Base-by-base conservation (phyloP, 1,140 invertebrate species). In the Formica selysi region DNA sequence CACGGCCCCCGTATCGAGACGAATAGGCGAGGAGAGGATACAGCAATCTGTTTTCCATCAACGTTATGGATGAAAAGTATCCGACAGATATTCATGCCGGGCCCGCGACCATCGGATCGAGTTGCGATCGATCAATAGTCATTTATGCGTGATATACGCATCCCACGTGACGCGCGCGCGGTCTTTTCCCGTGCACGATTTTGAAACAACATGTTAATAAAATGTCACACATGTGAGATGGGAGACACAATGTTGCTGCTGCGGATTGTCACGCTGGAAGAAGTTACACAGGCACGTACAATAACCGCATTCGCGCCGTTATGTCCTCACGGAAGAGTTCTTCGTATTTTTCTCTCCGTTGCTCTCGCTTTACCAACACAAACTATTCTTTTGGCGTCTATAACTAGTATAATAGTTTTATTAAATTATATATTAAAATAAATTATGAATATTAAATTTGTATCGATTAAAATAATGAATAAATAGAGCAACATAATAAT, bases 121-220 rank as follows among this genome's bases (percentile, higher is more conserved):
- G 13, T 32, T n/a, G 22, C 48, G 48, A 88, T 89, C 48, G 57
- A 88, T 89, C 70, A 51, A 88, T 88, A 81, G 32, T 62, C 70
- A 86, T 86, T 83, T 65, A 41, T 44, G 54, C 64, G 76, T 86
- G 85, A 86, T 76, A 83, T 70, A 64, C 57, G 44, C 61, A 13
- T 26, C 22, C 3, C 73, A 7, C n/a, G 22, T 16, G 22, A 32
- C 36, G 65, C 2, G 36, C 36, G 13, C 36, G 6, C 32, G 11
- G 1, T 11, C 6, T 22, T 11, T 10, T 22, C 6, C 16, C 32
- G 3, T 29, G n/a, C 32, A 16, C 32, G 32, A 44, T 41, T 79
- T 51, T 68, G n/a, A 51, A 68, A 48, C 41, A 29, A 26, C 8
- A 13, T 38, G 64, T 80, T 80, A 54, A 54, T 54, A 80, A 80